Base-by-base conservation (phyloP, 2,888 invertebrate species). In the Athetis lepigone region DNA sequence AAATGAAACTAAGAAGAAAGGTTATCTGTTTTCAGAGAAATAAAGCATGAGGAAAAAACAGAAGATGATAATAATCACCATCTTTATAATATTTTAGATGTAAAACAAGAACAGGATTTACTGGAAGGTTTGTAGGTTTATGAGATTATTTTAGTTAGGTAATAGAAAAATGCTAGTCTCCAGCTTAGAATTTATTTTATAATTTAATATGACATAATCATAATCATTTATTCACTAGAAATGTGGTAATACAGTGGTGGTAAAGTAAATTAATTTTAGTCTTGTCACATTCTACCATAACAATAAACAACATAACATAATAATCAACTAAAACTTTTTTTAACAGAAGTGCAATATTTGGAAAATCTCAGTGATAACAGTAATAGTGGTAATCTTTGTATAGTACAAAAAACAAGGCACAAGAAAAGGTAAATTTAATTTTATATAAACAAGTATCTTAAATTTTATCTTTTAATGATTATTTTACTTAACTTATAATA, bases 281-380 rank as follows among this genome's bases (percentile, higher is more conserved):
- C n/a, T n/a, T n/a, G n/a, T n/a, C n/a, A n/a, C n/a, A n/a, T n/a
- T n/a, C n/a, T n/a, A n/a, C n/a, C n/a, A n/a, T n/a, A n/a, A n/a
- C n/a, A n/a, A n/a, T n/a, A n/a, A n/a, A n/a, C n/a, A n/a, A n/a
- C n/a, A n/a, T n/a, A n/a, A n/a, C n/a, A n/a, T n/a, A n/a, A n/a
- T n/a, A n/a, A n/a, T n/a, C n/a, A n/a, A n/a, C n/a, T n/a, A n/a
- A n/a, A n/a, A n/a, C n/a, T n/a, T n/a, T n/a, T n/a, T n/a, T n/a
- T n/a, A n/a, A 29, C 84, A 87, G 88, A 82, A 66, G 63, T 83
- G 47, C 82, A 88, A 69, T 87, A 87, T 71, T 81, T 90, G 60
- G 88, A 91, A 64, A 84, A 88, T 45, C 58, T 80, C 40, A 73
- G 69, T 74, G 72, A 81, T 29, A 66, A 73, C 42, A 78, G 65